Conservation (phyloP, 2,888 invertebrate species). For the Camptogramma bilineatum region DNA sequence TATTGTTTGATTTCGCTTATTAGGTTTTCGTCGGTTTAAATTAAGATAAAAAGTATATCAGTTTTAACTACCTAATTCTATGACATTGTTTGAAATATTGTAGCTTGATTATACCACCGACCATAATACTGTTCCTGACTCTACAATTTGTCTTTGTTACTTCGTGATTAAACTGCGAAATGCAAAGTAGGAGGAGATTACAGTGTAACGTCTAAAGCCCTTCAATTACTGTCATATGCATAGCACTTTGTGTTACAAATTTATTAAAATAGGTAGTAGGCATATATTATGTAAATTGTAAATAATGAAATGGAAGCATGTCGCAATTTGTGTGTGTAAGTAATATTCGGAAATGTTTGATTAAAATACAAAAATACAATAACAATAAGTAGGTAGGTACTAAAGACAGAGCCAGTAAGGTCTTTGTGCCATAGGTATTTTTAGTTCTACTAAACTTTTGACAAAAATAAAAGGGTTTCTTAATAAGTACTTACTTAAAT, state of each 20-base stretch:
- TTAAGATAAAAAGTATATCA: no score
- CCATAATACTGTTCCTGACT: background rate
- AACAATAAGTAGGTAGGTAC: no score
- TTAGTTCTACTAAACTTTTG: no score
- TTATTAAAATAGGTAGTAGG: background rate
- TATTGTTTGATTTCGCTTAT: no score
- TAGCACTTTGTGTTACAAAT: background rate
- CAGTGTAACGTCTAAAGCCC: slow-evolving; percentile 3
- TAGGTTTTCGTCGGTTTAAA: no score
- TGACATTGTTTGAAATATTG: background rate
- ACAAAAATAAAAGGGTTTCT: no score
- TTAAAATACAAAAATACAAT: no score
- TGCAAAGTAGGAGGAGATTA: slow-evolving; percentile 12
- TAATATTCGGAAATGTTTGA: no score
- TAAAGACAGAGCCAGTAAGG: no score
- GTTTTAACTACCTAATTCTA: no score
- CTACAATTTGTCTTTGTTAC: slow-evolving; percentile 12
- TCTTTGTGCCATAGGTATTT: no score
- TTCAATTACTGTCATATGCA: slow-evolving; percentile 20
- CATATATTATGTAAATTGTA: background rate
- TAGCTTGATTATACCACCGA: slow-evolving; percentile 3
- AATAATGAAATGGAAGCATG: background rate
- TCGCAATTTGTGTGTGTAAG: background rate
- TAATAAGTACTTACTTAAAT: no score
- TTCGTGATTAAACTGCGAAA: background rate